Base-by-base conservation (phyloP, 1,140 invertebrate genomes). In the Leptinotarsa defecta region DNA sequence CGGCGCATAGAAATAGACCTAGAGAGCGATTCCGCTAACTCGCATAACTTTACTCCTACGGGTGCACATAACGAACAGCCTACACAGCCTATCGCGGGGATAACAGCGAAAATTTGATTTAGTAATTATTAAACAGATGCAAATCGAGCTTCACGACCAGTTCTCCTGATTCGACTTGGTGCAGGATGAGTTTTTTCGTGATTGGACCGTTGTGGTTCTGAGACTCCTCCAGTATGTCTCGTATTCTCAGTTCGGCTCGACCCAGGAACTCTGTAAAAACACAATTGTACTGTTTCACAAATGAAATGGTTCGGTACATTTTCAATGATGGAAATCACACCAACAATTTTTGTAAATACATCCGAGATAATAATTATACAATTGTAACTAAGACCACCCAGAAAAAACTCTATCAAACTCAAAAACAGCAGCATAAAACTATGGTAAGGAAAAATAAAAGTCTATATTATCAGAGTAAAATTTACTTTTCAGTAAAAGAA, bases 121-220 rank as follows among this genome's bases (percentile, higher is more conserved):
- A 57, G n/a, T 57, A 82, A 77, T 79, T 82, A 62, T 88, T 86
- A 86, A 93, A 94, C 20, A 94, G 84, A 79, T 92, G 91, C 61
- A 94, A 86, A 84, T 94, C 92, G 61, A 94, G 85, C 84, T 94
- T 94, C 22, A 94, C 86, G 24, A 90, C 84, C 43, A 95, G 89
- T 81, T 92, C 91, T 24, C 94, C 94, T 61, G 88, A 88, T 73
- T 92, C 90, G 4, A 94, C 92, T 87, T 94, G 93, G 77, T 90
- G 89, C 48, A 95, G 85, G 68, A 87, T 88, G n/a, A 94, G 87
- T 73, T 89, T 87, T 83, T 92, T 93, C 22, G 88, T 88, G 61
- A 94, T 89, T 62, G 93, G 93, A 74, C 91, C 92, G 78, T 87
- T 89, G n/a, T 86, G 86, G 77, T 87, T 88, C 78, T 86, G 87